phyloP scores from a whole-genome alignment of 2,113 vertebrate genomes.

The Pituophis catenifer region DNA sequence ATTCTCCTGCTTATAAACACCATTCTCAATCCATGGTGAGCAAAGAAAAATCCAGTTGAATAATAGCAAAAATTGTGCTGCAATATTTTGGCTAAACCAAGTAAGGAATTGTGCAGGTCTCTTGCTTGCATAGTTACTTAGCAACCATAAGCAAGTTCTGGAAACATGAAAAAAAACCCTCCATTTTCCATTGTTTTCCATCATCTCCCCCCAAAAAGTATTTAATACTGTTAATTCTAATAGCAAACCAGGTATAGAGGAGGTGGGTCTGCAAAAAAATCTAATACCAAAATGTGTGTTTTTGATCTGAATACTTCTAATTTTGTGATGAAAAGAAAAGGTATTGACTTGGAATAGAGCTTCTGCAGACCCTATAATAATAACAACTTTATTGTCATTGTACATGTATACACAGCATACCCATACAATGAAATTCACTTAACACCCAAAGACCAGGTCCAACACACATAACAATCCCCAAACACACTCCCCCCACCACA shows the following conservation, averaged over 20 bases:
- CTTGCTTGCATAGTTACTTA: constrained; percentile 78
- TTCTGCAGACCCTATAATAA: background rate
- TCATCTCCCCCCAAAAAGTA: constrained; percentile 19
- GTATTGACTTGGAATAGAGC: background rate
- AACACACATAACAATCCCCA: too few species aligned
- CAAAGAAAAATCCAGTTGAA: background rate
- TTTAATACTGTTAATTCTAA: constrained; percentile 16
- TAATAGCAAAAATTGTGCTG: background rate
- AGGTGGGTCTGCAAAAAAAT: background rate
- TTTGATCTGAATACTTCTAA: background rate
- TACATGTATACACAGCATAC: too few species aligned
- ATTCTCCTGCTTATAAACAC: background rate
- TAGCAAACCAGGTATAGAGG: background rate
- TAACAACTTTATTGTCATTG: too few species aligned
- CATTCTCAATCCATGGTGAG: background rate
- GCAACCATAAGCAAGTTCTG: constrained; percentile 66
- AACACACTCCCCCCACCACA: too few species aligned
- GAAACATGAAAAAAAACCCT: constrained; percentile 16
- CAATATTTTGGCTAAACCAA: constrained; percentile 67
- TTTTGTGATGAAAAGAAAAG: background rate
- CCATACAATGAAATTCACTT: too few species aligned
- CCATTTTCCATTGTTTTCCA: constrained; percentile 26
- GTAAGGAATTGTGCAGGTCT: constrained; percentile 67
- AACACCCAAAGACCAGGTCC: too few species aligned
- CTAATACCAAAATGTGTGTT: constrained; percentile 11